A percentile compares a stretch with the other conserved stretches of the same genome.
These are phyloP conservation scores for Arbacia lixula DNA, from an alignment of 53 echinoderm and acorn worm genomes.

Conservation along the genomic window DNA sequence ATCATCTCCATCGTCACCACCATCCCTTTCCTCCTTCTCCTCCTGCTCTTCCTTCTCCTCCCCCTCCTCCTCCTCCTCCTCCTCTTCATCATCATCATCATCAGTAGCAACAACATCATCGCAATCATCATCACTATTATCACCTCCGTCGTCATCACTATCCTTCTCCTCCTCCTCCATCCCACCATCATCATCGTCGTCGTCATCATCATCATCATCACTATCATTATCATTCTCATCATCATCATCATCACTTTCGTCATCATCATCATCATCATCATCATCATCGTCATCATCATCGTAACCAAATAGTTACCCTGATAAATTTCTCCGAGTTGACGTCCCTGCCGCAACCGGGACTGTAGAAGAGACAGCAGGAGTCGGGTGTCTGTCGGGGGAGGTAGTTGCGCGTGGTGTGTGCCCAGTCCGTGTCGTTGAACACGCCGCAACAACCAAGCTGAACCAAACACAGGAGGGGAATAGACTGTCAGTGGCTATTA, in stretches of 20 bases:
- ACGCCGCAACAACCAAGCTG: slow-evolving; percentile 89
- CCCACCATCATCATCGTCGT: not conserved
- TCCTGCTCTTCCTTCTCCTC: not conserved
- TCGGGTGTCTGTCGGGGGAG: slow-evolving; percentile 75
- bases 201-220: not conserved
- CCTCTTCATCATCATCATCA: not conserved
- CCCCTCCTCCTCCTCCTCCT: not conserved
- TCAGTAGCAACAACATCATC: not conserved
- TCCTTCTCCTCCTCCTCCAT: no score
- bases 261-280: slow-evolving; percentile 32
- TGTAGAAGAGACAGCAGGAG: slow-evolving; percentile 73
- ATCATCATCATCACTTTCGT: not conserved
- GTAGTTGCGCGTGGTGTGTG: slow-evolving; percentile 40
- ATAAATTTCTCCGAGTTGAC: slow-evolving; percentile 50
- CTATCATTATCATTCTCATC: not conserved
- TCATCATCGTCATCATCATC: slow-evolving; percentile 39
- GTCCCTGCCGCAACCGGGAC: slow-evolving; percentile 64
- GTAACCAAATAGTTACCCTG: slow-evolving; percentile 45
- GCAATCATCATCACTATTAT: not conserved
- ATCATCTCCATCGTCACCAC: not conserved
- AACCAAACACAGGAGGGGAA: not conserved
- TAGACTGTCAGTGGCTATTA: not conserved
- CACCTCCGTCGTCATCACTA: not conserved
- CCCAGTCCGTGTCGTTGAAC: slow-evolving; percentile 70
- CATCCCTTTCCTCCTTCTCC: not conserved